A percentile compares a stretch with the other conserved stretches of the same genome.
phyloP scores from a whole-genome alignment of 2,113 vertebrate genomes.

The Tupaia chinensis region DNA sequence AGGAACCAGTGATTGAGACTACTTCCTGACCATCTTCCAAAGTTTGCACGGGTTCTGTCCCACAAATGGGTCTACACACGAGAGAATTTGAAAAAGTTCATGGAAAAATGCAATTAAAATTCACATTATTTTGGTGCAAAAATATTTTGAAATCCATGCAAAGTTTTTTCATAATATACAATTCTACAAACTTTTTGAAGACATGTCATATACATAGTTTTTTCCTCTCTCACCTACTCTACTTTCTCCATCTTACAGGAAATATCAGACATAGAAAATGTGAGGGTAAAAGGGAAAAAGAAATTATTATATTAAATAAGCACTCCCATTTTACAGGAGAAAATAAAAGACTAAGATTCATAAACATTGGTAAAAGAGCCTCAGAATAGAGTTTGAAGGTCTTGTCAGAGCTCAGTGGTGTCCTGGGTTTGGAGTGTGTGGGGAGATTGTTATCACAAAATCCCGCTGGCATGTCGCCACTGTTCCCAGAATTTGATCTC shows the following conservation, averaged over 20 bases:
- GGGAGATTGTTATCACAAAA: rapidly evolving
- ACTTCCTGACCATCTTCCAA: background rate
- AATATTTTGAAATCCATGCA: no score
- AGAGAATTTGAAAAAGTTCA: no score
- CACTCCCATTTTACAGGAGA: background rate
- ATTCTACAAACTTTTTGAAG: no score
- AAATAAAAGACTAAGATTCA: background rate
- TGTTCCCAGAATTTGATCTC: background rate
- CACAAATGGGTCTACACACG: background rate
- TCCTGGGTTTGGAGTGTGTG: rapidly evolving
- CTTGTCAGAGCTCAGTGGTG: rapidly evolving
- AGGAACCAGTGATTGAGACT: background rate
- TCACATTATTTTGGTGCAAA: no score
- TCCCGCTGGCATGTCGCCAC: rapidly evolving
- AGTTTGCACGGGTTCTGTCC: background rate
- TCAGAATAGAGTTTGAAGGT: background rate
- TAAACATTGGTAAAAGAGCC: background rate
- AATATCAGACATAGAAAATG: background rate
- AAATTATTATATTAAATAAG: background rate
- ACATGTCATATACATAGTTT: background rate
- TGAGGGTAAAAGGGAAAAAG: background rate
- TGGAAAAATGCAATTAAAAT: no score
- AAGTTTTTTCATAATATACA: no score
- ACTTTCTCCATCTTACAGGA: background rate
- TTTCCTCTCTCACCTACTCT: background rate